These are phyloP conservation scores for Scelioninae gen. 2 DNA, from an alignment of 2,888 invertebrate genomes.

Conservation along the genomic window DNA sequence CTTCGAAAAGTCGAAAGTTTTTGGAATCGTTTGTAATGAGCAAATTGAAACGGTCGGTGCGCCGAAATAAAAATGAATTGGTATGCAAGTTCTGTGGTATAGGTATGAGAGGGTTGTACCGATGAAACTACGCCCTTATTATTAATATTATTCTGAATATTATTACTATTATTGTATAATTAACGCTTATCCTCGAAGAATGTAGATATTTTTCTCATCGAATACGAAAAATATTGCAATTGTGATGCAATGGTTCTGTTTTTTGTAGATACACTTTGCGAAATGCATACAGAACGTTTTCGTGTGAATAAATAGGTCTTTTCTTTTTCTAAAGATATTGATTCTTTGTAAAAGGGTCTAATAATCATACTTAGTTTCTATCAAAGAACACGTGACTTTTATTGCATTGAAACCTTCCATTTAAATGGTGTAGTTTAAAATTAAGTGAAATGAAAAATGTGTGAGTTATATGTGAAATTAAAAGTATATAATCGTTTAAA, in stretches of 20 bases:
- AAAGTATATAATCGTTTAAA: no score
- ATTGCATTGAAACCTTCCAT: slow-evolving; percentile 11
- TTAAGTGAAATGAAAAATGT: no score
- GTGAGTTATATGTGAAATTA: no score
- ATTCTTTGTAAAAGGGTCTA: slow-evolving; percentile 77
- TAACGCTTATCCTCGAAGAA: slow-evolving; percentile 64
- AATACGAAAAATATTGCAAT: slow-evolving; percentile 68
- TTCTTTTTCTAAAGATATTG: slow-evolving; percentile 73
- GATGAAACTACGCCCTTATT: slow-evolving; percentile 40
- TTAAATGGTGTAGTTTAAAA: no score
- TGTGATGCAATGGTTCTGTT: slow-evolving; percentile 74
- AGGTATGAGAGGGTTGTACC: slow-evolving; percentile 41
- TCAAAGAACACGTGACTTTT: slow-evolving; percentile 68
- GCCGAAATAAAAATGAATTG: slow-evolving; percentile 27
- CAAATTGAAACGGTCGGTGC: slow-evolving; percentile 28
- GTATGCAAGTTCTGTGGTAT: slow-evolving; percentile 49
- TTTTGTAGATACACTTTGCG: slow-evolving; percentile 75
- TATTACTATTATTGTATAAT: slow-evolving; percentile 69
- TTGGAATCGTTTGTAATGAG: not conserved
- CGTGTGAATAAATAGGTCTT: slow-evolving; percentile 74
- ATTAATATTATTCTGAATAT: slow-evolving; percentile 64
- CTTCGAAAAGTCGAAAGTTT: slow-evolving; percentile 7
- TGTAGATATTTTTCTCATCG: slow-evolving; percentile 73
- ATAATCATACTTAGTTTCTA: slow-evolving; percentile 76
- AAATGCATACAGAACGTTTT: slow-evolving; percentile 72